Evolutionary conservation across 2,113 vertebrate genomes (phyloP).

Genomic region (Brachirus orientalis): DNA sequence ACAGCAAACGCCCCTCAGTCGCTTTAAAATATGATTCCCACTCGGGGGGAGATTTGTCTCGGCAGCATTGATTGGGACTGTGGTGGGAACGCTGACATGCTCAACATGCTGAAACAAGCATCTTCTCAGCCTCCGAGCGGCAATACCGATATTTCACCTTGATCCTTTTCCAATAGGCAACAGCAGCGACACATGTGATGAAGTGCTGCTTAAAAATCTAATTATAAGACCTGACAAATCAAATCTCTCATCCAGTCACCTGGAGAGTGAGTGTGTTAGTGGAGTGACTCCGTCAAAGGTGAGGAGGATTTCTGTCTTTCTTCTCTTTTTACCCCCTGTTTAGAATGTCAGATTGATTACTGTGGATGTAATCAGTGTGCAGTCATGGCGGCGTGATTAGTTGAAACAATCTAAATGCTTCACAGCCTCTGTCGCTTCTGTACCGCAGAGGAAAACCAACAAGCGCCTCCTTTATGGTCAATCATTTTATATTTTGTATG

Average conservation of each 20-base stretch:
- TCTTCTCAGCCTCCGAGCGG: constrained; percentile 59
- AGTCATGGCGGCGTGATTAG: constrained; percentile 55
- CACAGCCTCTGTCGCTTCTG: constrained; percentile 30
- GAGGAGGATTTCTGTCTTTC: constrained; percentile 34
- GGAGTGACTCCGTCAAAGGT: constrained; percentile 24
- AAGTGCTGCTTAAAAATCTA: constrained; percentile 72
- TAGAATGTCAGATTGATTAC: constrained; percentile 62
- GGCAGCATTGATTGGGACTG: constrained; percentile 66
- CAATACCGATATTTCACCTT: constrained; percentile 77
- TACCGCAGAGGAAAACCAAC: constrained; percentile 5
- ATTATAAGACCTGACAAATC: constrained; percentile 60
- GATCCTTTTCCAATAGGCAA: constrained; percentile 74
- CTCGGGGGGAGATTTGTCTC: constrained; percentile 69
- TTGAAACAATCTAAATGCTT: constrained; percentile 41
- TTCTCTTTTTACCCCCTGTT: constrained; percentile 19
- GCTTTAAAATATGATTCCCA: constrained; percentile 65
- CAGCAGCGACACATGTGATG: constrained; percentile 63
- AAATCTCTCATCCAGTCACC: constrained; percentile 52
- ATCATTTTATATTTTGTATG: too few species aligned
- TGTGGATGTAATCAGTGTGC: constrained; percentile 54
- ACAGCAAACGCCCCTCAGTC: constrained; percentile 65
- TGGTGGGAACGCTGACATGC: constrained; percentile 61
- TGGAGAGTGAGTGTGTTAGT: constrained; percentile 21
- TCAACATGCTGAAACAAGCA: constrained; percentile 81
- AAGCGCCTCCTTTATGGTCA: too few species aligned